Percentiles rank a stretch among this genome's conserved stretches.
Conservation (phyloP, 2,797 vertebrate genomes). For the Hozukius guyotensis region DNA sequence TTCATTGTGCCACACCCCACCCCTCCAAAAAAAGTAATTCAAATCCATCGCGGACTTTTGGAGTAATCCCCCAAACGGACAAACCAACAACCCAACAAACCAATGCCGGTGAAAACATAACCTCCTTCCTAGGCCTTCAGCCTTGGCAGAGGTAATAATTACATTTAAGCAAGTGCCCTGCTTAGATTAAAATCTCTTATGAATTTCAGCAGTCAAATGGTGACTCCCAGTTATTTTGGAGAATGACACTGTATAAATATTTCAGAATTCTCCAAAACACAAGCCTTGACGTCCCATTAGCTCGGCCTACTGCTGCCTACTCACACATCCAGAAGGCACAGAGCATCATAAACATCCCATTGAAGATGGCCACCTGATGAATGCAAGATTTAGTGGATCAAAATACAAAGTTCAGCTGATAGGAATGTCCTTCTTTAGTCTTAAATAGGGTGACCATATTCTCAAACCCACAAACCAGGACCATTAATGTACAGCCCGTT, state of each 20-base stretch:
- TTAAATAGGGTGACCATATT: background rate
- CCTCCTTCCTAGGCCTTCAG: no score
- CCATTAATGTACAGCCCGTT: no score
- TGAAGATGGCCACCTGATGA: background rate
- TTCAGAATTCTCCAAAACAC: background rate
- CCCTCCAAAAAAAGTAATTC: no score
- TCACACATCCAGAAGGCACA: background rate
- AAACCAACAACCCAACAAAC: no score
- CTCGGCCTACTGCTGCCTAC: background rate
- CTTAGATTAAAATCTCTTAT: no score
- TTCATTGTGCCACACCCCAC: no score
- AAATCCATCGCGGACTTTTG: no score
- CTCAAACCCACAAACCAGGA: no score
- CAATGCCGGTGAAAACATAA: no score
- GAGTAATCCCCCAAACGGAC: no score
- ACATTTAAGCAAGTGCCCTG: background rate
- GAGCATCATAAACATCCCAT: background rate
- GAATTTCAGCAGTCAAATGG: background rate
- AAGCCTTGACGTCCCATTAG: background rate
- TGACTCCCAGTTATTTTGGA: background rate
- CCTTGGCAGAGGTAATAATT: no score
- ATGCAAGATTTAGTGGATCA: background rate
- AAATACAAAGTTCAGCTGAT: background rate
- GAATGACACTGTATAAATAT: background rate
- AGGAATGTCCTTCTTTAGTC: background rate